Conservation (phyloP, 2,113 vertebrate species). For the Phoenicopterus ruber region DNA sequence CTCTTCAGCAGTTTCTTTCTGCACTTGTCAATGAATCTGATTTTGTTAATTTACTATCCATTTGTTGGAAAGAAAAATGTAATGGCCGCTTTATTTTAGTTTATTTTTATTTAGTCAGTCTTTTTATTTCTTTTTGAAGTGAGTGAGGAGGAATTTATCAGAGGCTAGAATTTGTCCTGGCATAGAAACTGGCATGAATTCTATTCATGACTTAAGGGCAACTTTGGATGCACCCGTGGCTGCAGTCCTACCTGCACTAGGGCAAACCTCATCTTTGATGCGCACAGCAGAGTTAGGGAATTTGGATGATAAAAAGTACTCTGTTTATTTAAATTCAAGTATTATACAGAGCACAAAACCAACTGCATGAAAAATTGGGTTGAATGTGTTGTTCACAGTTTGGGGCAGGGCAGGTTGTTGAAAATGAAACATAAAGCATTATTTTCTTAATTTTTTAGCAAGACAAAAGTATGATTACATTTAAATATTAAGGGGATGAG, state of each 20-base stretch:
- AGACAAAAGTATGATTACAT: neutral
- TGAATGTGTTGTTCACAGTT: neutral
- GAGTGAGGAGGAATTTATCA: neutral
- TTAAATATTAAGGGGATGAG: neutral
- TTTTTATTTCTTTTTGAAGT: slow-evolving; percentile 12
- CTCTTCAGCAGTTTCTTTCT: slow-evolving; percentile 5
- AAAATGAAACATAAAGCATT: neutral
- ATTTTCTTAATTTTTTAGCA: neutral
- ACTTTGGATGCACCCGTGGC: neutral
- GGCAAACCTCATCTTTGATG: neutral
- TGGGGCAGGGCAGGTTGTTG: neutral
- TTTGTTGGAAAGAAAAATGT: slow-evolving; percentile 9
- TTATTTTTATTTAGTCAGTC: slow-evolving; percentile 3
- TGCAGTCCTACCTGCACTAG: neutral
- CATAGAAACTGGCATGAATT: neutral
- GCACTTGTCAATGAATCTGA: neutral
- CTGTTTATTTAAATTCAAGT: neutral
- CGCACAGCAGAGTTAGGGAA: neutral
- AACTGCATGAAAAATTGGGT: neutral
- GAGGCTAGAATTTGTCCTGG: neutral
- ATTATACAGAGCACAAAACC: neutral
- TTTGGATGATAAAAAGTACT: neutral
- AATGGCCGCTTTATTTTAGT: neutral
- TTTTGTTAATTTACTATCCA: slow-evolving; percentile 13
- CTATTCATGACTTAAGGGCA: neutral